Base-by-base conservation (phyloP, 2,888 invertebrate species). In the Meganola albula region DNA sequence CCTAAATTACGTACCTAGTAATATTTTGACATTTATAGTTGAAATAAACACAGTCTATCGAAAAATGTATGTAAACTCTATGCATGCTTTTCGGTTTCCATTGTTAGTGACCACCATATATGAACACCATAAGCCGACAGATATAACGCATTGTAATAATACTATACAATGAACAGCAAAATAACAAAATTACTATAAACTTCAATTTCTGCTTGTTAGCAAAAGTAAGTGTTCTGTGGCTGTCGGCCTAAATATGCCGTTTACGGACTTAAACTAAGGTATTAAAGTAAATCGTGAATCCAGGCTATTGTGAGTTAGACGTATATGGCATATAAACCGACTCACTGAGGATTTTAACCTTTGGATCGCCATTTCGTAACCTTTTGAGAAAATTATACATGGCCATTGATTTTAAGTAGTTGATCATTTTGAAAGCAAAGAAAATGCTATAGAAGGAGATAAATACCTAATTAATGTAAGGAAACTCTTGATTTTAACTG, bases 211-310 rank as follows among this genome's bases (percentile, higher is more conserved):
- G 46, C 50, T 53, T 49, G 50, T 53, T 53, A 53, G 40, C 35
- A 31, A 38, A 41, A 44, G 37, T 48, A 38, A 32, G 33, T 34
- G 44, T 40, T 48, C 51, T 39, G 44, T 35, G 40, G 30, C 35
- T 40, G 40, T 44, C 51, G 38, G 40, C 48, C 52, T 38, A 49
- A 53, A 53, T 52, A 47, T 37, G 24, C 52, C 53, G 37, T 50
- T 53, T 53, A 48, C 47, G 50, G 61, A 52, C 59, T 62, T 62
- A 69, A 76, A 70, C 71, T 67, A 67, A 65, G 54, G 59, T 64
- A 71, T 74, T 71, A 69, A 49, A 57, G 61, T 59, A 59, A 60
- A 71, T 67, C 71, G 65, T 70, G 70, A 69, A 73, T 61, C 58
- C 48, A 51, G 63, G 60, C 69, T 67, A 74, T 74, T 74, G 69